These are phyloP conservation scores for Pogonophryne albipinna DNA, from an alignment of 2,797 vertebrate genomes.

Conservation along the genomic window DNA sequence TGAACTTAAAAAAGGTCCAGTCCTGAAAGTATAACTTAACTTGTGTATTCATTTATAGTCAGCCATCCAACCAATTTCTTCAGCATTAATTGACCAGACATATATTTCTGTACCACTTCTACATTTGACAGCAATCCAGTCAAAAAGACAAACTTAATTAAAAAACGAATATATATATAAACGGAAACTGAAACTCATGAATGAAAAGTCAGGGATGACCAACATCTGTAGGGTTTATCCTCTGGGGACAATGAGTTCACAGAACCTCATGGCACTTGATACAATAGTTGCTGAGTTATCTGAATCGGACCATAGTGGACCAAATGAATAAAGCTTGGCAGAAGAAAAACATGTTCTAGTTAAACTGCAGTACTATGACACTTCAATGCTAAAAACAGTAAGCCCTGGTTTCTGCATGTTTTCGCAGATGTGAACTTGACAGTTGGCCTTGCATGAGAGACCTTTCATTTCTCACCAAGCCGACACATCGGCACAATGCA, in stretches of 20 bases:
- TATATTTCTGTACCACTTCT: neutral
- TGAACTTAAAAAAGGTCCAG: neutral
- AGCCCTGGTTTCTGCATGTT: conserved; percentile 45
- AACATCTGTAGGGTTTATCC: neutral
- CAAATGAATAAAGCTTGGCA: neutral
- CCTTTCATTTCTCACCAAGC: conserved; percentile 47
- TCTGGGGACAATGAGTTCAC: neutral
- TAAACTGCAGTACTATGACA: neutral
- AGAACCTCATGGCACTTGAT: neutral
- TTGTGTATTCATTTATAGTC: neutral
- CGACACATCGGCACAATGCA: conserved; percentile 26
- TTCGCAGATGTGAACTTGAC: conserved; percentile 70
- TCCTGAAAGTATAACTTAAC: neutral
- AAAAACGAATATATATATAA: neutral
- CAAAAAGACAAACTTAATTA: neutral
- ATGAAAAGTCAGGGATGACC: no score
- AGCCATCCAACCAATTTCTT: neutral
- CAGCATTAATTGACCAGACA: no score
- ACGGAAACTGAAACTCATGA: no score
- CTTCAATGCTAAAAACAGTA: neutral
- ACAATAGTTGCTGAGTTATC: no score
- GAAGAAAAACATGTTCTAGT: neutral
- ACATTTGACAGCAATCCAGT: neutral
- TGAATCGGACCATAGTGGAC: no score
- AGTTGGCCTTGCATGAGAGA: conserved; percentile 36